A percentile compares a stretch with the other conserved stretches of the same genome.
phyloP scores from a whole-genome alignment of 2,113 vertebrate genomes.

The Polypterus senegalus region DNA sequence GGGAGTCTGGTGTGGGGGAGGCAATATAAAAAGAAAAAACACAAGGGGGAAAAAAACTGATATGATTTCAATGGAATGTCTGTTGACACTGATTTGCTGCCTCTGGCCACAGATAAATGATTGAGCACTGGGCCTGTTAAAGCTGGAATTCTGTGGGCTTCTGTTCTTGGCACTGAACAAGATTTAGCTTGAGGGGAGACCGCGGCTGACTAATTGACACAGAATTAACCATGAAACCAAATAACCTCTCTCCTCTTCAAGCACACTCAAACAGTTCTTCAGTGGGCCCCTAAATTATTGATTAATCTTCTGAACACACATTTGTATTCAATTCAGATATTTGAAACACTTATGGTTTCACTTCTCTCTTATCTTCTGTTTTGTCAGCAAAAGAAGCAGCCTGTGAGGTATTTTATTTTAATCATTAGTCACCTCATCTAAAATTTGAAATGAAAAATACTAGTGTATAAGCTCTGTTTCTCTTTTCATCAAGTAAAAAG shows the following conservation, averaged over 20 bases:
- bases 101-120: conserved; percentile 83
- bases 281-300: conserved; percentile 66
- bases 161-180: conserved; percentile 63
- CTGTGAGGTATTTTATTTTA: too few relatives aligned
- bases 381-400: not conserved
- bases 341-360: conserved; percentile 48
- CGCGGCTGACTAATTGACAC: conserved; percentile 97
- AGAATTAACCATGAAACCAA: conserved; percentile 98
- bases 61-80: conserved; percentile 84
- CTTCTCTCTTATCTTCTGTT: conserved; percentile 20
- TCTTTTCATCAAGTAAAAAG: too few relatives aligned
- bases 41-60: conserved; percentile 72
- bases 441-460: too few relatives aligned
- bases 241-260: conserved; percentile 74
- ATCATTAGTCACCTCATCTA: too few relatives aligned
- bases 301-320: conserved; percentile 41
- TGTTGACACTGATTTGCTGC: conserved; percentile 86
- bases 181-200: conserved; percentile 90
- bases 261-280: conserved; percentile 50
- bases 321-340: conserved; percentile 40
- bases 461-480: too few relatives aligned
- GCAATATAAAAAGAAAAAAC: conserved; percentile 38
- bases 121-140: conserved; percentile 88
- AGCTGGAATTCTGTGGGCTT: conserved; percentile 86
- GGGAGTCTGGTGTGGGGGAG: conserved; percentile 39